A percentile compares a stretch with the other conserved stretches of the same genome.
Conservation (phyloP, 2,888 invertebrate genomes). For the Steinernema carpocapsae region DNA sequence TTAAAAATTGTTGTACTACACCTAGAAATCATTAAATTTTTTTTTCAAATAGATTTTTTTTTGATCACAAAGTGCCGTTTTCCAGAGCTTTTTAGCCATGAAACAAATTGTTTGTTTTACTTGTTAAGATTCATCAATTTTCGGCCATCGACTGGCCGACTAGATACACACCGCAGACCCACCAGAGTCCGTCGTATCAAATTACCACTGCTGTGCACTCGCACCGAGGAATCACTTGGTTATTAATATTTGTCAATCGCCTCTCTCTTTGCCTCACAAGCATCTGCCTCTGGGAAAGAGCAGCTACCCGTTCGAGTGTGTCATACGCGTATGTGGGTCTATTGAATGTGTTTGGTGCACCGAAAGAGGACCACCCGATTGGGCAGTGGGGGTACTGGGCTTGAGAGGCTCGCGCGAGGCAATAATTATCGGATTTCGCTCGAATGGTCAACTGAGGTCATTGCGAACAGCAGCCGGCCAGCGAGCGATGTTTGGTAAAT, state of each 20-base stretch:
- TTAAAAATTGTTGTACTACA: too few relatives aligned
- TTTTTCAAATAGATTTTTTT: too few relatives aligned
- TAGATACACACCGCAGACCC: neutral
- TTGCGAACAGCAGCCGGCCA: neutral
- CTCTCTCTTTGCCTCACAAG: neutral
- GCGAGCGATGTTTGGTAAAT: neutral
- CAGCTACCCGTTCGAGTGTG: neutral
- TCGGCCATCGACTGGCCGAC: neutral
- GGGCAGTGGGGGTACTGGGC: too few relatives aligned
- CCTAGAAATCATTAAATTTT: too few relatives aligned
- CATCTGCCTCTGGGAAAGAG: neutral
- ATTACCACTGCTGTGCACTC: too few relatives aligned
- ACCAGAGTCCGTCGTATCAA: neutral
- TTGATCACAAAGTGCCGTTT: too few relatives aligned
- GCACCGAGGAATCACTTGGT: neutral
- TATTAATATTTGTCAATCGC: neutral
- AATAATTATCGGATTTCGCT: neutral
- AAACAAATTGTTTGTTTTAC: too few relatives aligned
- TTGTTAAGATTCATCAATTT: neutral
- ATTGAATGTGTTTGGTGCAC: neutral
- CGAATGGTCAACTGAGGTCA: neutral
- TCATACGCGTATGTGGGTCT: slow-evolving; percentile 19
- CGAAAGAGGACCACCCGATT: too few relatives aligned
- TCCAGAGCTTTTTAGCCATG: neutral
- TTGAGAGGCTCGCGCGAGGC: slow-evolving; percentile 13